Percentiles rank a stretch among this genome's conserved stretches.
These are phyloP conservation scores for Xenentodon cancila DNA, from an alignment of 2,797 vertebrate species.

Conservation along the genomic window DNA sequence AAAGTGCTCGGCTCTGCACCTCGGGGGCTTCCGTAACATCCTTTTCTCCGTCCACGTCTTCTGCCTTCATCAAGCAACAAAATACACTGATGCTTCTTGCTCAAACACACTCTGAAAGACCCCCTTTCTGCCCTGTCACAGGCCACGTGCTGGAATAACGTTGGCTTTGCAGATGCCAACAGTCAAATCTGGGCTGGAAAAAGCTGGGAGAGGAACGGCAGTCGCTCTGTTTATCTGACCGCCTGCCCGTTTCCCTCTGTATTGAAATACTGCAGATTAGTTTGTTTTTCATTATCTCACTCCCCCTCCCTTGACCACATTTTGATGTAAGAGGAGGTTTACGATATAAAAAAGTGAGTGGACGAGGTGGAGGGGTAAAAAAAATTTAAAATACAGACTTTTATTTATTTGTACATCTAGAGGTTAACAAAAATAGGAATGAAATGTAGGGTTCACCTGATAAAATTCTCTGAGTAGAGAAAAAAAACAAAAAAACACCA, in stretches of 20 bases:
- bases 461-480: no score
- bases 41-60: slow-evolving; percentile 37
- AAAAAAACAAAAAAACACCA: no score
- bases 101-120: slow-evolving; percentile 13
- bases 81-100: slow-evolving; percentile 30
- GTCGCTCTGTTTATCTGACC: slow-evolving; percentile 59
- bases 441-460: no score
- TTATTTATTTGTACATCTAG: no score
- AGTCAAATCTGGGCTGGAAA: slow-evolving; percentile 62
- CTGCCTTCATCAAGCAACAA: slow-evolving; percentile 28
- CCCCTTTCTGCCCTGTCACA: slow-evolving; percentile 35
- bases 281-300: slow-evolving; percentile 23
- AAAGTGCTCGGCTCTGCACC: slow-evolving; percentile 71
- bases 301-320: slow-evolving; percentile 20
- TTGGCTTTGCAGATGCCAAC: slow-evolving; percentile 48
- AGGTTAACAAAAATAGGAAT: no score
- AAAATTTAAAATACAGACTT: no score
- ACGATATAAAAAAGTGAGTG: no score
- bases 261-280: slow-evolving; percentile 67
- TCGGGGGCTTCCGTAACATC: slow-evolving; percentile 70
- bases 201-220: slow-evolving; percentile 42
- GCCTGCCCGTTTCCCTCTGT: slow-evolving; percentile 47
- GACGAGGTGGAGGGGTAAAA: no score
- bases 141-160: slow-evolving; percentile 42
- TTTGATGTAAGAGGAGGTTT: neutral